Conservation (phyloP, 2,113 vertebrate species). For the Laticauda colubrina region DNA sequence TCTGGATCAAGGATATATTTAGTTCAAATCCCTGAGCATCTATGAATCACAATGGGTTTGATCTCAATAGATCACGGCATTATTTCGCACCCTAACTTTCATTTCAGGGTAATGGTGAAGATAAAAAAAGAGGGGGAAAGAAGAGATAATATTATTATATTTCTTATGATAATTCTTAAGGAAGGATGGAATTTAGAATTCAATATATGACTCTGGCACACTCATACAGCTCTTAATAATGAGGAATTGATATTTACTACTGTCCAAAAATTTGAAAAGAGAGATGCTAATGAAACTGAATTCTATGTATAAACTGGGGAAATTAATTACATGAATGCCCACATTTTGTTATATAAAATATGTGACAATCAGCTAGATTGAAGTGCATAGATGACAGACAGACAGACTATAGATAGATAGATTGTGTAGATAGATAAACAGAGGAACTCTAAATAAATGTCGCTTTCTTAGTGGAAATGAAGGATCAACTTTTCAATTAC, state of each 20-base stretch:
- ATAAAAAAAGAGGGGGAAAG: background rate
- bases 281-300: too few species aligned
- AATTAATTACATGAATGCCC: too few species aligned
- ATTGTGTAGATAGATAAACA: too few species aligned
- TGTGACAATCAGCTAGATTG: too few species aligned
- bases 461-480: too few species aligned
- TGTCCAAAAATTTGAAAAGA: too few species aligned
- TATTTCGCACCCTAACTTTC: background rate
- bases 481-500: background rate
- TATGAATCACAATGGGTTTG: background rate
- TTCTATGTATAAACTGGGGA: too few species aligned
- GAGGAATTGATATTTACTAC: background rate
- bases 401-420: too few species aligned
- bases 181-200: background rate
- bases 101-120: background rate
- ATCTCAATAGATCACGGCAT: background rate
- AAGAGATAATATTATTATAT: background rate
- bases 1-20: background rate
- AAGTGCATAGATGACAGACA: too few species aligned
- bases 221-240: background rate
- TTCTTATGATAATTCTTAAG: background rate
- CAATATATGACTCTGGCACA: background rate
- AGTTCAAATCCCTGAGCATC: background rate
- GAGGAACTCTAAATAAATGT: too few species aligned
- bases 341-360: too few species aligned